Conservation (phyloP, 2,797 vertebrate genomes). For the Mus spretus region DNA sequence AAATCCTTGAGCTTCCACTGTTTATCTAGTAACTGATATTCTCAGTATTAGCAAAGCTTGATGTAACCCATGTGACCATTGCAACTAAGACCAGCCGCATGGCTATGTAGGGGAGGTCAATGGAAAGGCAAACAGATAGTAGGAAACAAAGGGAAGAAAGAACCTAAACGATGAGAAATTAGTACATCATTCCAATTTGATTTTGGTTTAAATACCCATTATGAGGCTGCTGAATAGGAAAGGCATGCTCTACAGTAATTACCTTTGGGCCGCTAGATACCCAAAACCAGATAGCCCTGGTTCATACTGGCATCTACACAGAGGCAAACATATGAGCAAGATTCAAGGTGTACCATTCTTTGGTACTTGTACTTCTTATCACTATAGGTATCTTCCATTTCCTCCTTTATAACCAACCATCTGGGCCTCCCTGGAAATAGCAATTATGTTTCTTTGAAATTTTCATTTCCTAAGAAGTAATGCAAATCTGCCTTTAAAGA, state of each 20-base stretch:
- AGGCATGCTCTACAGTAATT: slow-evolving; percentile 11
- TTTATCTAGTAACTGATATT: slow-evolving; percentile 14
- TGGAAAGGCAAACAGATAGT: slow-evolving; percentile 2
- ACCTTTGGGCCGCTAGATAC: background rate
- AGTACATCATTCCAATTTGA: slow-evolving; percentile 25
- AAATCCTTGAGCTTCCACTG: slow-evolving; percentile 24
- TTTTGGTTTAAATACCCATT: background rate
- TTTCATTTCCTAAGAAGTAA: slow-evolving; percentile 68
- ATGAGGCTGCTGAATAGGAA: background rate
- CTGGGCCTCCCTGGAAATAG: slow-evolving; percentile 38
- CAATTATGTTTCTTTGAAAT: slow-evolving; percentile 71
- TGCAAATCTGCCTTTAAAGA: slow-evolving; percentile 64
- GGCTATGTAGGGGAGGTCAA: background rate
- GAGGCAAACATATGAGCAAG: slow-evolving; percentile 50
- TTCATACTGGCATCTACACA: slow-evolving; percentile 25
- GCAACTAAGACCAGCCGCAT: background rate
- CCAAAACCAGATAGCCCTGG: slow-evolving; percentile 1
- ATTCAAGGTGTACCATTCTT: slow-evolving; percentile 14
- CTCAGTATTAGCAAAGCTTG: slow-evolving; percentile 17
- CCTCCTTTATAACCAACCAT: slow-evolving; percentile 63
- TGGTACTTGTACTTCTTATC: slow-evolving; percentile 7
- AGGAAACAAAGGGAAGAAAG: slow-evolving; percentile 23
- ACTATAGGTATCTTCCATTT: slow-evolving; percentile 60
- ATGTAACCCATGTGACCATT: background rate
- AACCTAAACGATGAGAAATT: background rate